Evolutionary conservation across 2,797 vertebrate genomes (phyloP).

Genomic region (Enteromius trimaculatus): DNA sequence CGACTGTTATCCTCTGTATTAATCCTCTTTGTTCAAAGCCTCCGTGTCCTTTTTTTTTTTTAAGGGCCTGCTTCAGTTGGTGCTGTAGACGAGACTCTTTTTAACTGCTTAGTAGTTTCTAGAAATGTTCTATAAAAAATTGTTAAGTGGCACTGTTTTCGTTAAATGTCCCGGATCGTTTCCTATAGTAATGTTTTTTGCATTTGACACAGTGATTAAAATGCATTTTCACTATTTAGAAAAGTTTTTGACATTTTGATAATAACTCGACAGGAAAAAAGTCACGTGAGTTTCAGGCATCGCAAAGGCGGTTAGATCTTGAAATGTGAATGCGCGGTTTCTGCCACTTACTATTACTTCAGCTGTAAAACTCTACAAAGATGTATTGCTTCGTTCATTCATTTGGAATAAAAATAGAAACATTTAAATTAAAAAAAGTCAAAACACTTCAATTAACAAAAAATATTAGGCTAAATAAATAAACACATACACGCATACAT

Average conservation of each 20-base stretch:
- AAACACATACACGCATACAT: not conserved
- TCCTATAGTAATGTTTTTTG: not conserved
- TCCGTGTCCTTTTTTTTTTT: not conserved
- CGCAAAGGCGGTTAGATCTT: not conserved
- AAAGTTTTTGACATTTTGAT: constrained; percentile 12
- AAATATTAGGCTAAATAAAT: not conserved
- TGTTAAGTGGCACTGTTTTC: not conserved
- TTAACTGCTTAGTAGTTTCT: constrained; percentile 14
- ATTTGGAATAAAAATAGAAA: not conserved
- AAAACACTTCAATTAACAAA: not conserved
- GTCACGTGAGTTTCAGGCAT: not conserved
- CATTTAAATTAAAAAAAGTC: not conserved
- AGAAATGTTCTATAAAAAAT: not conserved
- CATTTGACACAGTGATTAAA: not conserved
- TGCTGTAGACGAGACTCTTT: not conserved
- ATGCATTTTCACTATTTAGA: not conserved
- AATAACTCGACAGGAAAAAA: not conserved
- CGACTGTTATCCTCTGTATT: not conserved
- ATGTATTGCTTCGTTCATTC: not conserved
- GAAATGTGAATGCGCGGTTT: not conserved
- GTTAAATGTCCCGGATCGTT: not conserved
- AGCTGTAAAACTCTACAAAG: not conserved
- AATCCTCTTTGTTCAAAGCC: constrained; percentile 18
- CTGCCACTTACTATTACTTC: not conserved
- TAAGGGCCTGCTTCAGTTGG: not conserved